Evolutionary conservation across 1,140 invertebrate genomes (phyloP), one percentile per base, ranked within the genome.

Genomic region (Wasmannia auropunctata): DNA sequence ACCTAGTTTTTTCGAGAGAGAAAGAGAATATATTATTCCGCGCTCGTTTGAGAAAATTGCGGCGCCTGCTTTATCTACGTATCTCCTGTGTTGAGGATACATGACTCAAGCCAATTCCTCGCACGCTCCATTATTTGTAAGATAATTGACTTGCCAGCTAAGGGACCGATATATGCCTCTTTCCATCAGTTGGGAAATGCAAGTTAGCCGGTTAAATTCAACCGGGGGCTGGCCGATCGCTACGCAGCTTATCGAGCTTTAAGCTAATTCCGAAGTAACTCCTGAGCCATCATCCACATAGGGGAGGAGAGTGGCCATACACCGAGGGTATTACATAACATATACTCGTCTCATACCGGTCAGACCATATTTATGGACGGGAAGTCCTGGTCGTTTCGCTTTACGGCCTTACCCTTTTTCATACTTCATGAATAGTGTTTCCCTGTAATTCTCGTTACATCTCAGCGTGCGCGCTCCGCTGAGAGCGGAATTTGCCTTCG

Each of bases 181-280:
- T 83, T 83, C 25, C 56, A 58, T 74, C 79, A 83, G 51, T 46
- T 81, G 7, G 51, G 51, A 72, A 72, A 74, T 74, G 37, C 79
- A 46, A 83, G 79, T 72, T 81, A 72, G 40, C 49, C 51, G n/a
- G 14, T 81, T 74, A 83, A 83, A 70, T 83, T 83, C 7, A 51
- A 72, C 25, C 25, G 25, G 6, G 25, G 6, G 28, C 40, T 56
- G 10, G 65, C 19, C 25, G 58, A 63, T 34, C 79, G 51, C 22
- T 74, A 28, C 79, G 67, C 69, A 58, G 79, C 37, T 83, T 83
- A 70, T 83, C 79, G 25, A 83, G 37, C 51, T 74, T n/a, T 72
- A 34, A 83, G 79, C 8, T 74, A 83, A 83, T 83, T 83, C 28
- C 40, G 1, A 83, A 83, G 51, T 74, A 83, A 60, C 67, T 74